These are phyloP conservation scores for Xiphydria camelus DNA, from an alignment of 2,888 invertebrate genomes.

Conservation along the genomic window DNA sequence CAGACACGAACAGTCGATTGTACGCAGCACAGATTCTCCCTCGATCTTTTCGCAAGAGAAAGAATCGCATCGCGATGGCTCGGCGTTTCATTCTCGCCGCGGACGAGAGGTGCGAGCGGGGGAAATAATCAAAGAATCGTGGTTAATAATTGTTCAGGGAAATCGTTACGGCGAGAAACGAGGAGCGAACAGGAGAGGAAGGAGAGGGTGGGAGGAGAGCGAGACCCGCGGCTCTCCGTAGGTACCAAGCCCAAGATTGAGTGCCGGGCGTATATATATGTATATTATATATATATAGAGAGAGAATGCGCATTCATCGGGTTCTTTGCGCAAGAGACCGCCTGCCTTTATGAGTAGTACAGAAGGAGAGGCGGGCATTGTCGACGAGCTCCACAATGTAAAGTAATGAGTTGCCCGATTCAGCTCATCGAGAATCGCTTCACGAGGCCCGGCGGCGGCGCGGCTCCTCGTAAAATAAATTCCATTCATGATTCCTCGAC, in stretches of 20 bases:
- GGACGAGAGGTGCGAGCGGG: constrained; percentile 20
- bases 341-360: neutral
- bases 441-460: neutral
- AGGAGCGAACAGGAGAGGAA: too few species aligned
- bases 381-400: constrained; percentile 30
- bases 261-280: neutral
- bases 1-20: too few species aligned
- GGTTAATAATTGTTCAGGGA: neutral
- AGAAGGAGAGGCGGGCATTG: constrained; percentile 25
- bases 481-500: constrained; percentile 17
- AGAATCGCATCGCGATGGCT: too few species aligned
- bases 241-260: neutral
- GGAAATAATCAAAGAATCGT: constrained; percentile 1
- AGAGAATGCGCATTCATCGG: constrained; percentile 28
- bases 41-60: too few species aligned
- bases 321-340: constrained; percentile 19
- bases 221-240: neutral
- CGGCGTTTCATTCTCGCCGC: constrained; percentile 33
- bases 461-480: constrained; percentile 19
- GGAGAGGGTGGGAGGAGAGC: too few species aligned
- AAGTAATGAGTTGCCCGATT: constrained; percentile 37
- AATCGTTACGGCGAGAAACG: neutral
- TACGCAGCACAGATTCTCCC: too few species aligned
- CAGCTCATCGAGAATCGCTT: constrained; percentile 16
- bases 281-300: too few species aligned